Evolutionary conservation across 2,888 invertebrate genomes (phyloP).

Genomic region (Epinotia bilunana): DNA sequence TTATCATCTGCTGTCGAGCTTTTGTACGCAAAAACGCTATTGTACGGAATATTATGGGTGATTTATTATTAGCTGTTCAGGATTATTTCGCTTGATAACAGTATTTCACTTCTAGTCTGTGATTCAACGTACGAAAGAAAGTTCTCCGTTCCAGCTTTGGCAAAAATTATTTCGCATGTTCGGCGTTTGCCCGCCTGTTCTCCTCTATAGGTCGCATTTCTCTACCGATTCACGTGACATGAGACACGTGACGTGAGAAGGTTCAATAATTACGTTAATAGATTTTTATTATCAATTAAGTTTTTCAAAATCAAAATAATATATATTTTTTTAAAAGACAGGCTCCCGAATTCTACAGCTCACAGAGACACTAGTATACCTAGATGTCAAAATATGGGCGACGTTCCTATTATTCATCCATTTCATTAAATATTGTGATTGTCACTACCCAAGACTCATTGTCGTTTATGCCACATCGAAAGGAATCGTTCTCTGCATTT

Average conservation of each 20-base stretch:
- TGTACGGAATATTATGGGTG: conserved; percentile 26
- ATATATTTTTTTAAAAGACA: too few species aligned
- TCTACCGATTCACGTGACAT: too few species aligned
- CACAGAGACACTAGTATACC: too few species aligned
- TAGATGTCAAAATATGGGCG: background rate
- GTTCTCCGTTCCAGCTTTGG: too few species aligned
- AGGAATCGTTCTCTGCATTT: conserved; percentile 6
- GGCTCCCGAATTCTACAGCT: too few species aligned
- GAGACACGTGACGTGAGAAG: too few species aligned
- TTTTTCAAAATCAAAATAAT: too few species aligned
- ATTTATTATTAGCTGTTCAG: conserved; percentile 32
- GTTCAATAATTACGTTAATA: too few species aligned
- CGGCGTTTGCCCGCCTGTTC: too few species aligned
- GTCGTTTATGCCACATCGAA: background rate
- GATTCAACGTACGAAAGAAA: background rate
- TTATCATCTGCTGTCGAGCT: conserved; percentile 27
- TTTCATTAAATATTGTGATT: background rate
- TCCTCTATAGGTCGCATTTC: too few species aligned
- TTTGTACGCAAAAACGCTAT: conserved; percentile 31
- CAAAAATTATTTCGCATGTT: too few species aligned
- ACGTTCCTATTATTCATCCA: background rate
- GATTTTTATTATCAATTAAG: too few species aligned
- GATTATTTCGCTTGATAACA: conserved; percentile 30
- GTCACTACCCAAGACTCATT: background rate
- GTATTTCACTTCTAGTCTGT: conserved; percentile 1